Base-by-base conservation (phyloP, 2,888 invertebrate species). In the Ophioninae sp. region DNA sequence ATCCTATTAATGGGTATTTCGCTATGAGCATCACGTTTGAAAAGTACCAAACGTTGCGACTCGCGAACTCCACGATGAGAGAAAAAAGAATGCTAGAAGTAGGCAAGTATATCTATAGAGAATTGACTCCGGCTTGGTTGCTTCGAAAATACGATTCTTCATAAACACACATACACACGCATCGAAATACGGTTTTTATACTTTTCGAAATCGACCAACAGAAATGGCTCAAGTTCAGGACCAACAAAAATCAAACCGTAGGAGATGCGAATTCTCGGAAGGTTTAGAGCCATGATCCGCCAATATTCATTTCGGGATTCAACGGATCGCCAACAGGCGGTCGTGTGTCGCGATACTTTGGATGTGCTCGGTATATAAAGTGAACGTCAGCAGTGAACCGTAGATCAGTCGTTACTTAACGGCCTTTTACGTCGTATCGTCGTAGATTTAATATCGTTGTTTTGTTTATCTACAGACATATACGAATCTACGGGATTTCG, bases 291-390 rank as follows among this genome's bases (percentile, higher is more conserved):
- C 50, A 17, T 6, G 50, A 50, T 50, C 50, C 50, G 17, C 6
- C 17, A 50, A 50, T 13, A 50, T 50, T 50, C 30, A 30, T 30
- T 30, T 30, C 17, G 13, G 50, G 50, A 50, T 50, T 50, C 50
- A 50, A 50, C 50, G 13, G 50, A 50, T 50, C 50, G 13, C 50
- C 50, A 17, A 13, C 50, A 72, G 59, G 20, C 30, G 61, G 57
- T 61, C 41, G 59, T 37, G 7, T 7, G 20, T n/a, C 20, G 23
- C 20, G 41, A 61, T 72, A n/a, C 50, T 50, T 50, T 10, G 10
- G 70, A 56, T 37, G 70, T 10, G 70, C 64, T 76, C 21, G 65
- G 64, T 61, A 83, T 90, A 91, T 89, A 91, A 90, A 89, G 86
- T 88, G 89, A 89, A 88, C 87, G 88, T 77, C 82, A 23, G 74